Base-by-base conservation (phyloP, 2,888 invertebrate genomes). In the Onchidella celtica region DNA sequence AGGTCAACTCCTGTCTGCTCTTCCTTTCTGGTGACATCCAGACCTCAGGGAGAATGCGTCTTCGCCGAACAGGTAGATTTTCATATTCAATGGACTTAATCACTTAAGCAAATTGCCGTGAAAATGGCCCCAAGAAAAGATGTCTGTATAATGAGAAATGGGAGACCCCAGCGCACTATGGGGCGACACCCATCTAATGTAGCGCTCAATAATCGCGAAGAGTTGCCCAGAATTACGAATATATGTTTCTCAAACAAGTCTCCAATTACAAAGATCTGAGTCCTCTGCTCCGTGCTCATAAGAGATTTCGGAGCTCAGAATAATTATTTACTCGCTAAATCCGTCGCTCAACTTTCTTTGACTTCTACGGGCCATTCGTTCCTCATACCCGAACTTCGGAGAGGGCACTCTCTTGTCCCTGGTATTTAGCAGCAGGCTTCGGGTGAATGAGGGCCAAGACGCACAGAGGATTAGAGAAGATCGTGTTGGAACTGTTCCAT, bases 181-280 rank as follows among this genome's bases (percentile, higher is more conserved):
- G n/a, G 32, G n/a, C 72, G 57, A 72, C 72, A 72, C 72, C 72
- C 72, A 34, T 72, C 72, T 72, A 32, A 72, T 72, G 72, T 55
- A 72, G 55, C 57, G 6, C 17, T 34, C 34, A 57, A n/a, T 57
- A 72, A 32, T 55, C 57, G 72, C 57, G 72, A 32, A 9, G 29
- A 55, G 32, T 57, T 9, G n/a, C 21, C 3, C 1, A n/a, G 72
- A 34, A 72, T 72, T 34, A 57, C n/a, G n/a, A 29, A 29, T 34
- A 21, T 55, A 34, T 32, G 57, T 72, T 72, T 70, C 32, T 29
- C 70, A 55, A 72, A 72, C 72, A 57, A n/a, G 24, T 14, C 14
- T 72, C 72, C 1, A 55, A 29, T 72, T 57, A 72, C 72, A 55
- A 72, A 72, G 72, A n/a, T 72, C 72, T 55, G 2, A n/a, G 55